Conservation (phyloP, 2,113 vertebrate species). For the Lichenostomus cassidix region DNA sequence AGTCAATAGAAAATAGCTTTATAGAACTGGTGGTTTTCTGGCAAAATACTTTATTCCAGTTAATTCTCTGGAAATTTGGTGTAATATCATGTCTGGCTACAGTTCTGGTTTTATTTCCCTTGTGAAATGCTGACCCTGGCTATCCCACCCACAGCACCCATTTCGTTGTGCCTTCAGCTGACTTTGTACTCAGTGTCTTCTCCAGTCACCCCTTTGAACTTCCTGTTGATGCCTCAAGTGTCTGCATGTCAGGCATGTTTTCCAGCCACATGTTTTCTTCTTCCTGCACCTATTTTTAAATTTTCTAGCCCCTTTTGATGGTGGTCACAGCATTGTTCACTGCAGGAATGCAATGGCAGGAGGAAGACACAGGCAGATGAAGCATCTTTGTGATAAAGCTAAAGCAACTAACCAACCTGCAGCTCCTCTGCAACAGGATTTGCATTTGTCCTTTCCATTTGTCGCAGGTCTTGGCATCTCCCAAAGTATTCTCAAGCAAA, state of each 20-base stretch:
- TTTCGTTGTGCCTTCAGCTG: not conserved
- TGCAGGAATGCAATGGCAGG: not conserved
- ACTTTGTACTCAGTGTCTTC: not conserved
- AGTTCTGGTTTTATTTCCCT: not conserved
- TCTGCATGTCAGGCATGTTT: not conserved
- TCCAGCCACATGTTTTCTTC: not conserved
- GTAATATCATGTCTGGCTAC: not conserved
- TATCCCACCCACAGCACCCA: not conserved
- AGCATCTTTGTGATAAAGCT: not conserved
- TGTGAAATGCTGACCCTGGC: not conserved
- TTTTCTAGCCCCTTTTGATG: not conserved
- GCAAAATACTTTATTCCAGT: not conserved
- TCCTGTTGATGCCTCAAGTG: not conserved
- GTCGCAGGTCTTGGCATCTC: not conserved
- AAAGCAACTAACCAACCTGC: not conserved
- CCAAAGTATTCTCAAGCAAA: not conserved
- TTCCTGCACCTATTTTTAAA: not conserved
- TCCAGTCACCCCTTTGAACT: not conserved
- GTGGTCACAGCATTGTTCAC: accelerated
- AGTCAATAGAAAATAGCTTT: not conserved
- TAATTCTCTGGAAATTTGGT: not conserved
- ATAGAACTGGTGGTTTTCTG: not conserved
- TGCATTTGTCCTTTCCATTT: not conserved
- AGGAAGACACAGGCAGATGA: not conserved
- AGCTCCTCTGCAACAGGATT: not conserved